Evolutionary conservation across 2,113 vertebrate species (phyloP).

Genomic region (Anguilla japonica): DNA sequence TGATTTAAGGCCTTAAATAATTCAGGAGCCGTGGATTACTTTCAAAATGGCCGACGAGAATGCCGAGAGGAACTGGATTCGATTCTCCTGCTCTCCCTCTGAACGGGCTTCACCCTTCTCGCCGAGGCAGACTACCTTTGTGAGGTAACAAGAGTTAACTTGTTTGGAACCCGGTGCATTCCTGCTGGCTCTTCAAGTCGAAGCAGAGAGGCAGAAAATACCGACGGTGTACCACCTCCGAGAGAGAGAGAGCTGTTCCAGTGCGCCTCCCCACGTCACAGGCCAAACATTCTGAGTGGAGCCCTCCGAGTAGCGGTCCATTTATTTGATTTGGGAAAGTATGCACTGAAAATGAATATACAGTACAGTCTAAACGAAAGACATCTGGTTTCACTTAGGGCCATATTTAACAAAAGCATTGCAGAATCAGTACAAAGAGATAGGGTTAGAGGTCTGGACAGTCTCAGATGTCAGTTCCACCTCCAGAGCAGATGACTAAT

Average conservation of each 20-base stretch:
- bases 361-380: slow-evolving; percentile 43
- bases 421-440: slow-evolving; percentile 47
- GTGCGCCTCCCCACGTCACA: slow-evolving; percentile 17
- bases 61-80: background rate
- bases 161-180: slow-evolving; percentile 63
- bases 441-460: slow-evolving; percentile 40
- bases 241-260: background rate
- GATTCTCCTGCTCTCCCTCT: background rate
- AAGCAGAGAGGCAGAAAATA: slow-evolving; percentile 35
- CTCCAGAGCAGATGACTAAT: slow-evolving; percentile 47
- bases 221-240: slow-evolving; percentile 37
- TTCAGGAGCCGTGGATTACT: background rate
- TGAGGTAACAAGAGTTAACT: slow-evolving; percentile 70
- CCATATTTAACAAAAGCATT: slow-evolving; percentile 52
- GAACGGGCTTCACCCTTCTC: background rate
- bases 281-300: slow-evolving; percentile 43
- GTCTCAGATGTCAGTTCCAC: slow-evolving; percentile 46
- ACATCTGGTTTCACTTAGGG: slow-evolving; percentile 62
- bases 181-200: slow-evolving; percentile 53
- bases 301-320: slow-evolving; percentile 45
- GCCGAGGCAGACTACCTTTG: slow-evolving; percentile 39
- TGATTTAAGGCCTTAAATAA: background rate
- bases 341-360: slow-evolving; percentile 49
- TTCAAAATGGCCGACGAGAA: slow-evolving; percentile 10
- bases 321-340: slow-evolving; percentile 59